These are phyloP conservation scores for Sylvietta virens DNA, from an alignment of 2,113 vertebrate species.

Conservation along the genomic window DNA sequence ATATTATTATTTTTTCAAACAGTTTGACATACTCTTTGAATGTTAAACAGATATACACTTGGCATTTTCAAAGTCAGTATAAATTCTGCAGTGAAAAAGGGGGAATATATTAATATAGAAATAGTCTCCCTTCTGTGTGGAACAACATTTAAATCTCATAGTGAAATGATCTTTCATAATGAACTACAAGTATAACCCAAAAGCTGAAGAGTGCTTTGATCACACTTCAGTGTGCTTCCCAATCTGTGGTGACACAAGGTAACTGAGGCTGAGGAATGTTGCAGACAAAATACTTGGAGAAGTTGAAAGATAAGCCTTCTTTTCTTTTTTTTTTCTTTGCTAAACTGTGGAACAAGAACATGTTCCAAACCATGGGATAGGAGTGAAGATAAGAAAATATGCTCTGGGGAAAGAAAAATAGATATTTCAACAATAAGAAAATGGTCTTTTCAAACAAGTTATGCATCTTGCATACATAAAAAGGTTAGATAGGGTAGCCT, in stretches of 20 bases:
- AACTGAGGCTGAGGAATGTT: neutral
- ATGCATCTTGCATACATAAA: neutral
- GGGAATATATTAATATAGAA: neutral
- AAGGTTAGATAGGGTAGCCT: neutral
- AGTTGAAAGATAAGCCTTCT: neutral
- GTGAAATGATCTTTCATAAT: neutral
- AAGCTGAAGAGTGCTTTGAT: neutral
- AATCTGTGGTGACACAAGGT: neutral
- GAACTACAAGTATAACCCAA: neutral
- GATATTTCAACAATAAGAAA: neutral
- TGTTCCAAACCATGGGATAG: neutral
- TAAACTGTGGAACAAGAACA: neutral
- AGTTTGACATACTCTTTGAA: neutral
- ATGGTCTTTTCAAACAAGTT: neutral
- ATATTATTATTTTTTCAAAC: neutral
- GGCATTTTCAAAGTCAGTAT: slow-evolving; percentile 10
- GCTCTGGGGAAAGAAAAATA: neutral
- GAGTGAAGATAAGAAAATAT: neutral
- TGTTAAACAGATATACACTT: slow-evolving; percentile 41
- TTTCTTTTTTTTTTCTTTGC: neutral
- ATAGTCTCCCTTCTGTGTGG: neutral
- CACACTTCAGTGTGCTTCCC: neutral
- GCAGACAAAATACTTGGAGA: neutral
- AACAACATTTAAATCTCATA: neutral
- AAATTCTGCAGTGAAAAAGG: slow-evolving; percentile 23